phyloP scores from a whole-genome alignment of 2,888 invertebrate genomes.

The Choreutis nemorana region DNA sequence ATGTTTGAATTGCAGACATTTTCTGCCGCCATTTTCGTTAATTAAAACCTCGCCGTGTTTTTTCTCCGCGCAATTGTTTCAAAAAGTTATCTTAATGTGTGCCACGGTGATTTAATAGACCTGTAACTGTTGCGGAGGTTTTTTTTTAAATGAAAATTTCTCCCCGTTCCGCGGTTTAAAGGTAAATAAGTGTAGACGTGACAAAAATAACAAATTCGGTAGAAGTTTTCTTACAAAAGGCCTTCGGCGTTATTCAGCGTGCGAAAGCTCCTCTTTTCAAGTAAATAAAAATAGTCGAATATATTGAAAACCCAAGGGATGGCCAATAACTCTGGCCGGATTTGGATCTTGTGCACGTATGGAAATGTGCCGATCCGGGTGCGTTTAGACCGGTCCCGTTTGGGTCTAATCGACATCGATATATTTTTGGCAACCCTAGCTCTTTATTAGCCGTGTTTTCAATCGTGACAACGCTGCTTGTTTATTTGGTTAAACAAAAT shows the following conservation, averaged over 20 bases:
- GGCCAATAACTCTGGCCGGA: slow-evolving; percentile 51
- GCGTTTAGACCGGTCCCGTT: slow-evolving; percentile 18
- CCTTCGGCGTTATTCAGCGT: slow-evolving; percentile 24
- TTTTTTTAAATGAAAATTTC: slow-evolving; percentile 3
- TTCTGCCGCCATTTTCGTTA: slow-evolving; percentile 51
- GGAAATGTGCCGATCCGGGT: slow-evolving; percentile 33
- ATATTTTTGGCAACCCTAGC: slow-evolving; percentile 19
- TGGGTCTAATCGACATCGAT: slow-evolving; percentile 26
- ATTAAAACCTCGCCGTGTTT: slow-evolving; percentile 37
- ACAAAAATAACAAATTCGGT: slow-evolving; percentile 41
- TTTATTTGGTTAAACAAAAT: too few relatives aligned
- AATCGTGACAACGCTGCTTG: too few relatives aligned
- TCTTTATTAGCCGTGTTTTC: too few relatives aligned
- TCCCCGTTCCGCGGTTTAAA: slow-evolving; percentile 5
- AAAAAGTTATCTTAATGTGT: slow-evolving; percentile 26
- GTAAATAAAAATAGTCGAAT: slow-evolving; percentile 56
- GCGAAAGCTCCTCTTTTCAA: slow-evolving; percentile 30
- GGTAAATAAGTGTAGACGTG: slow-evolving; percentile 16
- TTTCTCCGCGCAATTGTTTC: slow-evolving; percentile 26
- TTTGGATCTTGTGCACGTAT: slow-evolving; percentile 43
- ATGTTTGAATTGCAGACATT: slow-evolving; percentile 47
- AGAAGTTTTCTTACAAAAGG: slow-evolving; percentile 28
- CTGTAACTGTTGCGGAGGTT: too few relatives aligned
- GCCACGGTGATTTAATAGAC: too few relatives aligned
- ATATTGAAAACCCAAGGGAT: slow-evolving; percentile 52